Base-by-base conservation (phyloP, 2,888 invertebrate species). In the Dicyrtoma fusca region DNA sequence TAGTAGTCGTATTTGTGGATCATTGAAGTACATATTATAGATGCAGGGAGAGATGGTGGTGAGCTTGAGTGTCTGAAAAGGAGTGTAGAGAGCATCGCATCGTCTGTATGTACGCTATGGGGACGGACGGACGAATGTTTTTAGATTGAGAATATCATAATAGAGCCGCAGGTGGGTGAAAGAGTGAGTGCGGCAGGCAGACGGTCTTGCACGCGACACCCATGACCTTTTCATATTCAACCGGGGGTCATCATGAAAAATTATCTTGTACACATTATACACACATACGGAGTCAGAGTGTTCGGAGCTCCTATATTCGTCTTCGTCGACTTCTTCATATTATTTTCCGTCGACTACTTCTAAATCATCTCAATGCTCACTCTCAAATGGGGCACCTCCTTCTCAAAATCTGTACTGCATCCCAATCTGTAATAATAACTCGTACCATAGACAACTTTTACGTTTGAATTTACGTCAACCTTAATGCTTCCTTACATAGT, bases 201-300 rank as follows among this genome's bases (percentile, higher is more conserved):
- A 76, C 75, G 75, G 78, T 76, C 78, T 74, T 78, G 76, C 78
- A 76, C 76, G 76, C 76, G 76, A 76, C 78, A 76, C 69, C 71
- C 72, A 76, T 75, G 71, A 74, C 73, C 73, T 70, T 70, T 73
- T 73, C 73, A 73, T 53, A 73, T 64, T 73, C 69, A 69, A 71
- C 70, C 71, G 62, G 47, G 63, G 74, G 74, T 74, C 74, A 71
- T 71, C 70, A 74, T 74, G 71, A 74, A 74, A 71, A 74, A 74
- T 68, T 65, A 72, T 65, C 66, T 61, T 61, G 23, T 65, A 51
- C 51, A 2, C 4, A 21, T 55, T 23, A 23, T 19, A 11, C 21
- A 53, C 21, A 17, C 21, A 49, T n/a, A 49, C 3, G 11, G 4
- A 53, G 4, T 21, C 19, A 19, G 53, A 19, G 53, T 17, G 53